Evolutionary conservation across 2,113 vertebrate species (phyloP), one percentile per base, ranked within the genome.

Genomic region (Hydrolagus affinis): DNA sequence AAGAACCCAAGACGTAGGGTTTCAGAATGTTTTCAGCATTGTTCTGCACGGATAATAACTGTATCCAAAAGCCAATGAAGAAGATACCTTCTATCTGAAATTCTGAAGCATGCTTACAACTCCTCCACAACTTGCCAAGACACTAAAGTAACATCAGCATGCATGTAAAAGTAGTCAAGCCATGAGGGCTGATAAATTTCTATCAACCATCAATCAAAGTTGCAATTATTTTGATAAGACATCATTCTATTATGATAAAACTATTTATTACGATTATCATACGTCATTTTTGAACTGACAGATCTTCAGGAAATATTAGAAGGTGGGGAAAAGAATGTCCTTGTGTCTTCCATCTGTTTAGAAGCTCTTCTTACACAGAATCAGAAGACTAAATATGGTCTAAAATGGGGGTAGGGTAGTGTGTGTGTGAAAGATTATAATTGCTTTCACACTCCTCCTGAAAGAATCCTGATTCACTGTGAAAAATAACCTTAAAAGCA

Each of bases 201-300:
- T 30, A 83, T 66, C 62, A 83, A 83, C 78, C 66, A 60, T 66
- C 78, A 68, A 17, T 83, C 78, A 83, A 66, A 64, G 30, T 66
- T 28, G 25, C 62, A 66, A 68, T 83, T 83, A 66, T 21, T 23
- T 62, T 21, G 66, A 68, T 66, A 62, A 83, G 11, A 83, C 25
- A 60, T 83, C 78, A 66, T 83, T 66, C 78, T 30, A 83, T 32
- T 83, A 23, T 10, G 19, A 32, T n/a, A 68, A 68, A 83, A 83
- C 64, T 64, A 83, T 83, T 66, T 83, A 64, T 83, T 30, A 19
- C 66, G 62, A 25, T 4, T 64, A 83, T 19, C 0, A 15, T 19
- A 83, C 1, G 17, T 14, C 30, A 1, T 10, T 62, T n/a, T n/a
- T 28, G 23, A 80, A 28, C 60, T 83, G 62, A 14, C 62, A 11